Evolutionary conservation across 2,113 vertebrate species (phyloP), one percentile per base, ranked within the genome.

Genomic region (Barnardius zonarius): DNA sequence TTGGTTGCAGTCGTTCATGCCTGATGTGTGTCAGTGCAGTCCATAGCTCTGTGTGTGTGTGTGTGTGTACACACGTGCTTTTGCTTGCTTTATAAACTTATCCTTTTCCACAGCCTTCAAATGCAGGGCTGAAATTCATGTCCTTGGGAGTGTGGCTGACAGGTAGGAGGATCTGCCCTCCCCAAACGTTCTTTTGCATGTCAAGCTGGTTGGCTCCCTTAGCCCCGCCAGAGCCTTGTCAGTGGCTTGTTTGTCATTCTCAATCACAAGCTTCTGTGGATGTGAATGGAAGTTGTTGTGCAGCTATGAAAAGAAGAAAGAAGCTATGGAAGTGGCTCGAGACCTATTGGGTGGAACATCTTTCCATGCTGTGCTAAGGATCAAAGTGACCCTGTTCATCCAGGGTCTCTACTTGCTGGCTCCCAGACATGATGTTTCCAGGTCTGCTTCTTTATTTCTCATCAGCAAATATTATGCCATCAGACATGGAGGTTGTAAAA

Each of bases 21-120:
- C 77, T 7, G 1, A 17, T 20, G 28, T 35, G 37, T 10, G 9
- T 30, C 27, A 2, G 4, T 6, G 49, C 83, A 17, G 44, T 24
- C 5, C 1, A 5, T 9, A 43, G 68, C 85, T 46, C 66, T 30
- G 10, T 20, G 25, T 66, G 16, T 19, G 25, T 66, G 16, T 19
- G 11, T 30, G 63, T 28, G 8, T 17, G 12, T 14, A 7, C 17
- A 2, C 20, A 0, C 1, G 43, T 39, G 44, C 11, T 64, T 19
- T 7, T 30, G 23, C 64, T 41, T 39, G 62, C n/a, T 2, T 44
- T 62, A 48, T 13, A 4, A 10, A 22, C 7, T 7, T 5, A 30
- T 13, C 52, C 63, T 80, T 52, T 51, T 63, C 57, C 19, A 9
- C 23, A 12, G 57, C 68, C 35, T 69, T n/a, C 9, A 17, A 1